Percentiles rank a stretch among this genome's conserved stretches.
Conservation (phyloP, 2,797 vertebrate species). For the Betta splendens region DNA sequence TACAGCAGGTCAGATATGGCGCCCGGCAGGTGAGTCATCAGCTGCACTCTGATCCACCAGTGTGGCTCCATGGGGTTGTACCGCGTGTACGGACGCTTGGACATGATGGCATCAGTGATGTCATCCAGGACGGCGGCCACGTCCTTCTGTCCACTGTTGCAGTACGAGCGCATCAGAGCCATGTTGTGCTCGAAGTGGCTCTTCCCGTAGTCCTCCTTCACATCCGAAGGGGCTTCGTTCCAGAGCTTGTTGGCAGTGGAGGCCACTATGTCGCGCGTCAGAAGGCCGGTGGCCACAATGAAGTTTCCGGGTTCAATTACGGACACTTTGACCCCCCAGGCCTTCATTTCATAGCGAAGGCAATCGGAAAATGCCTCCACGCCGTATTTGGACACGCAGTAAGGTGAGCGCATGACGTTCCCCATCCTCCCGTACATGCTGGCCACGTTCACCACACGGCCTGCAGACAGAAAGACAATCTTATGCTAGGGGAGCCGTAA, state of each 20-base stretch:
- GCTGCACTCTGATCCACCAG: slow-evolving; percentile 87
- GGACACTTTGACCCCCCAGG: slow-evolving; percentile 88
- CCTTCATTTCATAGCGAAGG: slow-evolving; percentile 90
- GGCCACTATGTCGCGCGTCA: slow-evolving; percentile 77
- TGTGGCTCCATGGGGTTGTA: slow-evolving; percentile 86
- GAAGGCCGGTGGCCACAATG: slow-evolving; percentile 84
- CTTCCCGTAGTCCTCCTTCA: slow-evolving; percentile 85
- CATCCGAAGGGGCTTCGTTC: slow-evolving; percentile 67
- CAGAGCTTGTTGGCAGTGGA: slow-evolving; percentile 82
- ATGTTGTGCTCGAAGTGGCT: slow-evolving; percentile 77
- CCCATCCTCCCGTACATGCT: slow-evolving; percentile 88
- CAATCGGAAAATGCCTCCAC: slow-evolving; percentile 90
- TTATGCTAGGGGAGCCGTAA: neutral
- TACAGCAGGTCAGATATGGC: slow-evolving; percentile 85
- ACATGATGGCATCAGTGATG: slow-evolving; percentile 82
- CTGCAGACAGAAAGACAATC: slow-evolving; percentile 60
- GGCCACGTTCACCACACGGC: slow-evolving; percentile 87
- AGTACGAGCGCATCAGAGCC: slow-evolving; percentile 83
- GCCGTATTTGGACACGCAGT: slow-evolving; percentile 88
- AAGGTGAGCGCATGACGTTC: slow-evolving; percentile 81
- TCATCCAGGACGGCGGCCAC: slow-evolving; percentile 77
- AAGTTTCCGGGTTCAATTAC: slow-evolving; percentile 88
- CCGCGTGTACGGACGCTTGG: slow-evolving; percentile 79
- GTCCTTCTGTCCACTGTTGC: slow-evolving; percentile 80
- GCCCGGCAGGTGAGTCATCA: slow-evolving; percentile 85